A percentile compares a stretch with the other conserved stretches of the same genome.
phyloP scores from a whole-genome alignment of 2,113 vertebrate species.

The Triplophysa rosa region DNA sequence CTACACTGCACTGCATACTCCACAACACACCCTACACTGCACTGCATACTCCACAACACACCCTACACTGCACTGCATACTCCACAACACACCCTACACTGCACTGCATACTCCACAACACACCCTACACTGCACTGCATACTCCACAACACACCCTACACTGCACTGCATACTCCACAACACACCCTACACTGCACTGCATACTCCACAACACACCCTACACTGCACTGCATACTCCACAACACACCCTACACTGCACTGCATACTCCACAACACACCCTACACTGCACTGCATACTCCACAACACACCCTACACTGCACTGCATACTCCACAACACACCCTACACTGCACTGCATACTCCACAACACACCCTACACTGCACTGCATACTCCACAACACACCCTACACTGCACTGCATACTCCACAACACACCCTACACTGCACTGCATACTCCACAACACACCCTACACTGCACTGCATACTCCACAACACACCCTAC shows the following conservation, averaged over 20 bases:
- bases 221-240: background rate
- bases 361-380: background rate
- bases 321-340: background rate
- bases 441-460: background rate
- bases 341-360: background rate
- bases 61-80: background rate
- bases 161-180: background rate
- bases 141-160: background rate
- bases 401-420: background rate
- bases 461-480: background rate
- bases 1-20: no score
- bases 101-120: background rate
- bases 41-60: background rate
- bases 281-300: background rate
- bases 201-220: background rate
- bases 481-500: background rate
- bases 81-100: background rate
- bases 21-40: background rate
- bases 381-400: background rate
- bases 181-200: background rate
- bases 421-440: background rate
- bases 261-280: background rate
- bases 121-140: no score
- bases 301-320: background rate
- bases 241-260: no score